Conservation (phyloP, 2,113 vertebrate genomes). For the Cyrtonyx montezumae region DNA sequence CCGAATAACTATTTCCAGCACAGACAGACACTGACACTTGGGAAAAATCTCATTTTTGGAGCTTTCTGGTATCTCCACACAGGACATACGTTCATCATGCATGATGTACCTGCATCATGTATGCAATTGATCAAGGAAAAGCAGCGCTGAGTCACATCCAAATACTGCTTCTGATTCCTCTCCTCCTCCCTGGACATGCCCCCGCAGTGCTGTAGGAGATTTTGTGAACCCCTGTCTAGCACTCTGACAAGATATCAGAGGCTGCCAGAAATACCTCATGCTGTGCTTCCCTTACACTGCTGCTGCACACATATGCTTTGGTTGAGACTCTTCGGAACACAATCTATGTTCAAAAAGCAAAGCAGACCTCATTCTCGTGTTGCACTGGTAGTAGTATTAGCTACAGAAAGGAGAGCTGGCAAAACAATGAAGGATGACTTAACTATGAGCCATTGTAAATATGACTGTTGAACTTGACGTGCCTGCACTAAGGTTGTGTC, state of each 20-base stretch:
- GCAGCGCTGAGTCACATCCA: background rate
- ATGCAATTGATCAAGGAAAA: background rate
- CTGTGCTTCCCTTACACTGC: background rate
- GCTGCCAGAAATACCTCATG: background rate
- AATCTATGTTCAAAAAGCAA: background rate
- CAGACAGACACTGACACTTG: background rate
- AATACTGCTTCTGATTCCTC: rapidly evolving
- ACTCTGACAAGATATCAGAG: background rate
- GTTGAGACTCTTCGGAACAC: no score
- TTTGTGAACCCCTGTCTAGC: background rate
- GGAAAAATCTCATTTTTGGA: background rate
- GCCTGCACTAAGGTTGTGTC: background rate
- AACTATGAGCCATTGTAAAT: background rate
- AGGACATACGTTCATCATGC: rapidly evolving
- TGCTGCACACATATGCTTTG: background rate
- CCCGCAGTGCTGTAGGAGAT: background rate
- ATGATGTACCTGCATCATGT: rapidly evolving
- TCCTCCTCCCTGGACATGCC: no score
- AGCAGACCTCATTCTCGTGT: background rate
- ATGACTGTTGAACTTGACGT: background rate
- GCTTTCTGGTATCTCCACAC: background rate
- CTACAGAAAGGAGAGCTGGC: background rate
- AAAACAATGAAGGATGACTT: background rate
- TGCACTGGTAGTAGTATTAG: background rate
- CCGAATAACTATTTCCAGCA: background rate